phyloP scores from a whole-genome alignment of 2,888 invertebrate genomes.

The Melanargia galathea region DNA sequence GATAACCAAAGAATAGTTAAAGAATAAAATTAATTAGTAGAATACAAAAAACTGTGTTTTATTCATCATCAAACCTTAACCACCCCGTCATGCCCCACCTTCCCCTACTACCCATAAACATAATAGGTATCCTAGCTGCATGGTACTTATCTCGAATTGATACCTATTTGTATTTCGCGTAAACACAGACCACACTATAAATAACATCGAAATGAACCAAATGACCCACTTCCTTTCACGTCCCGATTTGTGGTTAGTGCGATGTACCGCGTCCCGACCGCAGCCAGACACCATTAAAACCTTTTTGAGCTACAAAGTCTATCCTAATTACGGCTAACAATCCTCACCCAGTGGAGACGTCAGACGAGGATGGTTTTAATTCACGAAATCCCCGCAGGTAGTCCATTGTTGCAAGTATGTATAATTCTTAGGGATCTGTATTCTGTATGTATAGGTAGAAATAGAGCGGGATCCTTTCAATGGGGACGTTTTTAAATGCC shows the following conservation, averaged over 20 bases:
- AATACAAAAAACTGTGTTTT: no score
- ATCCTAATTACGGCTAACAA: slow-evolving; percentile 38
- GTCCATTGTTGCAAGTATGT: slow-evolving; percentile 39
- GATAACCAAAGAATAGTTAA: no score
- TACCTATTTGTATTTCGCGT: no score
- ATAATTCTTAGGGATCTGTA: neutral
- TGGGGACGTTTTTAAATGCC: slow-evolving; percentile 46
- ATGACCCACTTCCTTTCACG: slow-evolving; percentile 33
- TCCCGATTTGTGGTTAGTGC: slow-evolving; percentile 22
- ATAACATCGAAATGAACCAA: neutral
- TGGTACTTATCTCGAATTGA: no score
- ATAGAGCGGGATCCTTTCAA: slow-evolving; percentile 50
- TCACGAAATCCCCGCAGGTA: slow-evolving; percentile 43
- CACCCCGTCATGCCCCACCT: no score
- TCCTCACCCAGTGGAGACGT: slow-evolving; percentile 35
- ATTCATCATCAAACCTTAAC: no score
- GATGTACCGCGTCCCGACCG: slow-evolving; percentile 23
- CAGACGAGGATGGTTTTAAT: slow-evolving; percentile 37
- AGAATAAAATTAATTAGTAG: no score
- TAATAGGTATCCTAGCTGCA: no score
- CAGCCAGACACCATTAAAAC: slow-evolving; percentile 25
- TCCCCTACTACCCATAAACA: no score
- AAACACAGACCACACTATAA: neutral
- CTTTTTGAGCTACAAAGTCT: slow-evolving; percentile 20
- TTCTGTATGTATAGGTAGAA: slow-evolving; percentile 39